Conservation (phyloP, 2,113 vertebrate genomes). For the Agapornis roseicollis region DNA sequence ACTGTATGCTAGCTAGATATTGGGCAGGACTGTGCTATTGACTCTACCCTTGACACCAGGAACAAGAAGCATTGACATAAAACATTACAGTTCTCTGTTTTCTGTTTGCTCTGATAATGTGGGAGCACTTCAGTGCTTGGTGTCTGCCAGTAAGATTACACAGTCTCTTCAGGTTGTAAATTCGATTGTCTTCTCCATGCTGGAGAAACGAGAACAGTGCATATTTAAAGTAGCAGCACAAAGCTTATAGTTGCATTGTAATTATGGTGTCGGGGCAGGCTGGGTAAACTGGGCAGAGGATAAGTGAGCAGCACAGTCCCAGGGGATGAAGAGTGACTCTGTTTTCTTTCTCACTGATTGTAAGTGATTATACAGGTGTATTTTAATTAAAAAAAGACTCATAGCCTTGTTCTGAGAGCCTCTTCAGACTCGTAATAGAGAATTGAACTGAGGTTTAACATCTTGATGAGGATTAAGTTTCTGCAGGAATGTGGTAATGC, state of each 20-base stretch:
- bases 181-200: not conserved
- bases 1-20: not conserved
- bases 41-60: not conserved
- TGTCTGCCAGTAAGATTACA: not conserved
- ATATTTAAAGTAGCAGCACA: not conserved
- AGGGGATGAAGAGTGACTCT: not conserved
- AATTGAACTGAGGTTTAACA: not conserved
- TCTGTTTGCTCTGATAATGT: not conserved
- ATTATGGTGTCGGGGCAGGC: not conserved
- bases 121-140: not conserved
- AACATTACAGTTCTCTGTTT: not conserved
- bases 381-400: not conserved
- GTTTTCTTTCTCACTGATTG: not conserved
- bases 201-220: not conserved
- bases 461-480: not conserved
- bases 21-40: not conserved
- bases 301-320: not conserved
- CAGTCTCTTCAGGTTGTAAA: not conserved
- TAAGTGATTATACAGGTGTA: not conserved
- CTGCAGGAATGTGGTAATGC: not conserved
- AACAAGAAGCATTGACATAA: not conserved
- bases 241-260: not conserved
- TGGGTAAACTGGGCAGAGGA: not conserved
- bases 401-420: not conserved
- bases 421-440: not conserved